These are phyloP conservation scores for Metalampra italica DNA, from an alignment of 2,888 invertebrate genomes.

Conservation along the genomic window DNA sequence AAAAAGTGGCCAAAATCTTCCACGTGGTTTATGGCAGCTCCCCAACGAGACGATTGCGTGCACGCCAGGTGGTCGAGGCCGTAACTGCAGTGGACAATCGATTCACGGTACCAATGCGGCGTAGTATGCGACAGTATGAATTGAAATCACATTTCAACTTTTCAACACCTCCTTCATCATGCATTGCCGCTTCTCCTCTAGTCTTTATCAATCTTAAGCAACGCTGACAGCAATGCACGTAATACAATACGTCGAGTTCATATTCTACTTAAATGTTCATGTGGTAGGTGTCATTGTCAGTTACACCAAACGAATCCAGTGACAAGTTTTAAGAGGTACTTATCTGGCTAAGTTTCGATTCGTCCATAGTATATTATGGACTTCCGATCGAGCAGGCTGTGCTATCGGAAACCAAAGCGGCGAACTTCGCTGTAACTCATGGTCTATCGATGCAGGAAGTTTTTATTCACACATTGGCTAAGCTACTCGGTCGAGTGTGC, in stretches of 20 bases:
- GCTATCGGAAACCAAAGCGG: constrained; percentile 22
- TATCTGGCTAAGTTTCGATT: constrained; percentile 35
- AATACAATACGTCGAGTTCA: background rate
- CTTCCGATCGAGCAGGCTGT: constrained; percentile 27
- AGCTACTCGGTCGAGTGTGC: background rate
- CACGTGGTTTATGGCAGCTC: constrained; percentile 7
- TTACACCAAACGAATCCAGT: constrained; percentile 40
- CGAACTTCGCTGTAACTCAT: constrained; percentile 20
- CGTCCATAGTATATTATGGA: constrained; percentile 29
- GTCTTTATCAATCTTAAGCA: background rate
- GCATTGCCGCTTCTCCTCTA: constrained; percentile 25
- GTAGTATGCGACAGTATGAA: constrained; percentile 57
- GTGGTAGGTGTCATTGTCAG: constrained; percentile 33
- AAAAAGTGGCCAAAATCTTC: too few species aligned
- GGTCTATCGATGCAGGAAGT: constrained; percentile 14
- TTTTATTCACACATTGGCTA: constrained; percentile 10
- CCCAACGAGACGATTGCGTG: constrained; percentile 65
- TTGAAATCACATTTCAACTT: constrained; percentile 48
- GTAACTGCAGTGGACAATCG: constrained; percentile 71
- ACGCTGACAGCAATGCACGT: background rate
- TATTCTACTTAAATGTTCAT: background rate
- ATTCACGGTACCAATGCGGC: constrained; percentile 69
- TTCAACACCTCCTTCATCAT: constrained; percentile 26
- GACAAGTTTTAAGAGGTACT: constrained; percentile 31
- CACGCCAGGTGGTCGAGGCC: constrained; percentile 65